These are phyloP conservation scores for Hassar affinis DNA, from an alignment of 2,113 vertebrate species.

Conservation along the genomic window DNA sequence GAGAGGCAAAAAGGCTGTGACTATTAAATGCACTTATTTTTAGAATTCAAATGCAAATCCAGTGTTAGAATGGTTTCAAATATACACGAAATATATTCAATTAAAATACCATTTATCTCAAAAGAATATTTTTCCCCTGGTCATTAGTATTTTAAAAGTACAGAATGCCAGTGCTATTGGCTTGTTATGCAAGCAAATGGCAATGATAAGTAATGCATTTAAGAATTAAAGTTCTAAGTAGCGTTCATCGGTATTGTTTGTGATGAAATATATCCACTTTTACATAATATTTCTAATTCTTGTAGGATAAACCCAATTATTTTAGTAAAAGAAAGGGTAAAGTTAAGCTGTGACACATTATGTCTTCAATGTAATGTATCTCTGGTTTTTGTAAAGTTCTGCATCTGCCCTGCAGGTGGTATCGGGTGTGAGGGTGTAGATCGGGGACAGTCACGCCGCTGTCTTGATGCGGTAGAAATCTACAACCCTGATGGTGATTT, in stretches of 20 bases:
- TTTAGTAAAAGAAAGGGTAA: background rate
- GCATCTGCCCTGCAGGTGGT: constrained; percentile 77
- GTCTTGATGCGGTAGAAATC: constrained; percentile 89
- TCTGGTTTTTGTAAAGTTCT: background rate
- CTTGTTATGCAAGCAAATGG: background rate
- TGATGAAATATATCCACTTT: background rate
- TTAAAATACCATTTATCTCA: background rate
- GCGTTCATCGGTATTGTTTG: background rate
- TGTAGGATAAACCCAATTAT: background rate
- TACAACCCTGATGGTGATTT: constrained; percentile 89
- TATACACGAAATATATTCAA: background rate
- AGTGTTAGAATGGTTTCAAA: background rate
- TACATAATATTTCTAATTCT: background rate
- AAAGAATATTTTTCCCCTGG: no score
- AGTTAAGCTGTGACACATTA: background rate
- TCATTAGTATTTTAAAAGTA: background rate
- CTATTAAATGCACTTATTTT: background rate
- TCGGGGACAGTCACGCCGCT: constrained; percentile 88
- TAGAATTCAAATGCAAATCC: background rate
- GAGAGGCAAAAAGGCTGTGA: constrained; percentile 59
- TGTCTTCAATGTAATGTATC: background rate
- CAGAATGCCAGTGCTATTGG: background rate
- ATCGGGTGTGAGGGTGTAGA: constrained; percentile 89
- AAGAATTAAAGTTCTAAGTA: background rate
- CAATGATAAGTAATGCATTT: background rate